Base-by-base conservation (phyloP, 37 sponge, comb jelly and placozoan species). In the Aphrocallistes beatrix region DNA sequence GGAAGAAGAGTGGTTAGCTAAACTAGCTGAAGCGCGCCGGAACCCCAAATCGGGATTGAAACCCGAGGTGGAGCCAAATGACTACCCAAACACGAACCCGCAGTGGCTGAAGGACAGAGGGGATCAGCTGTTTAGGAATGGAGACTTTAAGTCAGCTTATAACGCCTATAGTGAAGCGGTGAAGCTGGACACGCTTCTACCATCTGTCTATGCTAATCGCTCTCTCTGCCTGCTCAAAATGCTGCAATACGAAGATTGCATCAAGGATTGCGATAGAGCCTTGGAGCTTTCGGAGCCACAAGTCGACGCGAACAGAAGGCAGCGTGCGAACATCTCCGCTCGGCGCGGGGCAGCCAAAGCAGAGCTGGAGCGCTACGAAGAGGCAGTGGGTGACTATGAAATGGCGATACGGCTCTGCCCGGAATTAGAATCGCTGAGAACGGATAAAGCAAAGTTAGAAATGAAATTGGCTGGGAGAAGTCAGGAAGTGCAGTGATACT, bases 1-100 rank as follows among this genome's bases (percentile, higher is more conserved):
- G 51, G 98, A 97, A 48, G 89, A 97, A 60, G 93, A 92, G 87
- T 98, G 96, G 96, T 82, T 96, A 81, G 86, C 94, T 1, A 98
- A 96, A 81, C 89, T 92, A 87, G 96, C 96, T 19, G 92, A 93
- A 51, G 96, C 94, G 36, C 81, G 96, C 23, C 51, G 86, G 81
- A 91, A 89, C 81, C 51, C 51, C 17, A 89, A 60, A 34, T 38
- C 40, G 0, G 84, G 25, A 13, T 81, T 85, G 0, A 82, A 69
- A 17, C 85, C 60, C 19, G 81, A 85, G 0, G 84, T 85, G 16
- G 83, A 51, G 38, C 90, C 81, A 49, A 90, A 89, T 21, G 51
- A 90, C 37, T 60, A 90, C 21, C 90, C 90, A 23, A 94, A 98
- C 47, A 91, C 89, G 38, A 92, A 98, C 69, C 99, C 99, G 25